A percentile compares a stretch with the other conserved stretches of the same genome.
Evolutionary conservation across 1,140 invertebrate species (phyloP).

Genomic region (Gryon sp.): DNA sequence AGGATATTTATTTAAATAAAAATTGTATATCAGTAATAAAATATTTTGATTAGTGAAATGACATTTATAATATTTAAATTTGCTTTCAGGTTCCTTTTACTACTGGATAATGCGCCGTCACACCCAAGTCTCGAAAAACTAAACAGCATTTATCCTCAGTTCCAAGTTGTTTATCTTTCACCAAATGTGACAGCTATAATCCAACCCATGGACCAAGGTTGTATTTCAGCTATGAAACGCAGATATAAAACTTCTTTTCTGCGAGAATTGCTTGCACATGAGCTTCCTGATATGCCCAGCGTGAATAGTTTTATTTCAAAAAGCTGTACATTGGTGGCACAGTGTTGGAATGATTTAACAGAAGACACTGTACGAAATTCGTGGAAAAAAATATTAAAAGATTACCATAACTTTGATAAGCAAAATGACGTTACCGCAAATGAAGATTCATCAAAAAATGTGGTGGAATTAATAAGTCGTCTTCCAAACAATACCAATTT

Average conservation of each 20-base stretch:
- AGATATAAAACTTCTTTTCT: no score
- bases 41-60: neutral
- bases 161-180: neutral
- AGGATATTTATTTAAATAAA: neutral
- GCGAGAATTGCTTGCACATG: no score
- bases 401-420: no score
- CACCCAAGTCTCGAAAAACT: neutral
- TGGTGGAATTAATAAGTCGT: no score
- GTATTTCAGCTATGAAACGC: no score
- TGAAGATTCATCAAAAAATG: no score
- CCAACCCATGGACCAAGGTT: neutral
- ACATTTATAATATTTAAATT: neutral
- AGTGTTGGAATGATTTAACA: no score
- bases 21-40: neutral
- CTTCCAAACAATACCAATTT: no score
- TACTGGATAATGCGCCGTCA: slow-evolving; percentile 5
- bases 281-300: slow-evolving; percentile 5
- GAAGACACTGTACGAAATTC: no score
- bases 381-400: no score
- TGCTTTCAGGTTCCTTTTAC: neutral
- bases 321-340: no score
- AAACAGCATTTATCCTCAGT: neutral
- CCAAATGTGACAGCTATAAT: neutral
- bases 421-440: no score
- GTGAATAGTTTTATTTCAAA: neutral